Percentiles rank a stretch among this genome's conserved stretches.
Conservation (phyloP, 2,797 vertebrate genomes). For the Phoxinus dragarum region DNA sequence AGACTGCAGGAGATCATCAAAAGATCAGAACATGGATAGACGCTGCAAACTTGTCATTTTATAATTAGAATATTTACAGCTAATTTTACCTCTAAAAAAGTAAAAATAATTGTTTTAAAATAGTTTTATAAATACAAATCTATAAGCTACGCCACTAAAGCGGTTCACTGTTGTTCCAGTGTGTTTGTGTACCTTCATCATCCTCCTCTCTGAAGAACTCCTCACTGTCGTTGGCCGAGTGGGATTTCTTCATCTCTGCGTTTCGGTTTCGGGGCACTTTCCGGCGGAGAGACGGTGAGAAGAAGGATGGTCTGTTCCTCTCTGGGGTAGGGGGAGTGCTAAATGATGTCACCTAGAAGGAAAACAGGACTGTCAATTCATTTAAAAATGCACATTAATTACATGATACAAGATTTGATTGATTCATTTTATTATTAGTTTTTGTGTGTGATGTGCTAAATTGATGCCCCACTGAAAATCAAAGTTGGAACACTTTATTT, state of each 20-base stretch:
- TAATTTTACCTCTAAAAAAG: neutral
- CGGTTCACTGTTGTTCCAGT: neutral
- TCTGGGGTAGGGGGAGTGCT: constrained; percentile 96
- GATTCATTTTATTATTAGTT: too few relatives aligned
- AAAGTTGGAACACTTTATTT: too few relatives aligned
- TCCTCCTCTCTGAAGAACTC: constrained; percentile 95
- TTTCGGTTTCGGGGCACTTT: constrained; percentile 91
- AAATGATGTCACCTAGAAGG: constrained; percentile 92
- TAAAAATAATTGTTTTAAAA: neutral
- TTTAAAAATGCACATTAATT: neutral
- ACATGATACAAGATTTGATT: neutral
- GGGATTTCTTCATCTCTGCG: constrained; percentile 97
- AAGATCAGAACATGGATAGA: neutral
- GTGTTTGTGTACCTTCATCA: constrained; percentile 79
- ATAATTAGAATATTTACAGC: neutral
- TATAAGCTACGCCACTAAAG: neutral
- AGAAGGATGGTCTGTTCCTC: constrained; percentile 93
- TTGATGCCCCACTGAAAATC: too few relatives aligned
- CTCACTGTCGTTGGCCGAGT: constrained; percentile 97
- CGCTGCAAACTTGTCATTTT: neutral
- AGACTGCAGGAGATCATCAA: neutral
- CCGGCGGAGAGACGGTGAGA: constrained; percentile 93
- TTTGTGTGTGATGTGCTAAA: too few relatives aligned
- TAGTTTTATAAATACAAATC: neutral
- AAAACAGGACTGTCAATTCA: neutral